Evolutionary conservation across 2,888 invertebrate genomes (phyloP).

Genomic region (Drosophila koepferae): DNA sequence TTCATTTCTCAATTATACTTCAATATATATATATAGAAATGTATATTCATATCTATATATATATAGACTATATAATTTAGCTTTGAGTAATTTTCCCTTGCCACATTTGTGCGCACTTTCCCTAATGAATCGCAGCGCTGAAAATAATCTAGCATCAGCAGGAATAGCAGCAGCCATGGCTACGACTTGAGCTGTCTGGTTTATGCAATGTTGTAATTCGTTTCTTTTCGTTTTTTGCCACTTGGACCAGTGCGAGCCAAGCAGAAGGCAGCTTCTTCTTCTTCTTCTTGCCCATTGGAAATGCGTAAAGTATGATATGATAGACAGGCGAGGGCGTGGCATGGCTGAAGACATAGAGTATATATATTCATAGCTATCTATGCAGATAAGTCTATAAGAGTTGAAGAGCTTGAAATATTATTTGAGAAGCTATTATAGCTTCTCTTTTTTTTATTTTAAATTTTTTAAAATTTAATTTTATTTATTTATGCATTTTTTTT

Average conservation of each 20-base stretch:
- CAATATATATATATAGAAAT: constrained; percentile 2
- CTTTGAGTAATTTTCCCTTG: constrained; percentile 13
- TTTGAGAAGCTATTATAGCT: not conserved
- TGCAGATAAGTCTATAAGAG: not conserved
- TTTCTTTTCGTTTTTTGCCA: constrained; percentile 49
- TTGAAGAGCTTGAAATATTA: not conserved
- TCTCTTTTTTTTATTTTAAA: too few species aligned
- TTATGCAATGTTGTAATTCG: constrained; percentile 47
- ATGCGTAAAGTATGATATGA: not conserved
- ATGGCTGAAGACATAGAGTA: not conserved
- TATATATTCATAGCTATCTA: not conserved
- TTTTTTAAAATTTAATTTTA: too few species aligned
- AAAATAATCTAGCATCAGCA: constrained; percentile 66
- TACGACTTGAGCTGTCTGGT: constrained; percentile 49
- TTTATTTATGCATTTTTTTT: too few species aligned
- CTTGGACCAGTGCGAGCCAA: constrained; percentile 49
- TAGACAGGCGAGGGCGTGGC: not conserved
- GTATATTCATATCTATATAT: not conserved
- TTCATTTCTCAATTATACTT: constrained; percentile 14
- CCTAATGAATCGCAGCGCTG: constrained; percentile 70
- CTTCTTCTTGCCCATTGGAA: not conserved
- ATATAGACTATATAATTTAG: constrained; percentile 5
- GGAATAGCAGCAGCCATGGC: constrained; percentile 14
- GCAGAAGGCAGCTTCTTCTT: too few species aligned
- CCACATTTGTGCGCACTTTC: constrained; percentile 38